Percentiles rank a stretch among this genome's conserved stretches.
phyloP scores from a whole-genome alignment of 2,888 invertebrate species.

The Rhyacophila evoluta region DNA sequence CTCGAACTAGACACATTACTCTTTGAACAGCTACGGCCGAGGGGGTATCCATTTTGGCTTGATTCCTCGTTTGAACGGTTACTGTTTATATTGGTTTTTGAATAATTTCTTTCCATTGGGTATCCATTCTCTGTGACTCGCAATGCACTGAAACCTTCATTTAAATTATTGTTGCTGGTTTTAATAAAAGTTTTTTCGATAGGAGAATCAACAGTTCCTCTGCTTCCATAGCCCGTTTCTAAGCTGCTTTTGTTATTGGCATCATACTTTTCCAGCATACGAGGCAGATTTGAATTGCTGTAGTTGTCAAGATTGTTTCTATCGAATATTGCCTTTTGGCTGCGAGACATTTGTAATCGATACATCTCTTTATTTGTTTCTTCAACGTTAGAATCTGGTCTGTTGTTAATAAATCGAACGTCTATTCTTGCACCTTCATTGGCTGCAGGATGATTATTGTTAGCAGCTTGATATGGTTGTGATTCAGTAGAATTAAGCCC shows the following conservation, averaged over 20 bases:
- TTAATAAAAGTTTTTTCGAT: slow-evolving; percentile 32
- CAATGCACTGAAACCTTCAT: slow-evolving; percentile 57
- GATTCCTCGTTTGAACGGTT: slow-evolving; percentile 58
- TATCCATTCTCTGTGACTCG: slow-evolving; percentile 63
- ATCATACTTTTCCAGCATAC: slow-evolving; percentile 50
- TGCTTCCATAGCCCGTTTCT: slow-evolving; percentile 17
- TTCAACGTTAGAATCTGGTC: slow-evolving; percentile 69
- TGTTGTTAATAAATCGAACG: slow-evolving; percentile 66
- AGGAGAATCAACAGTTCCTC: slow-evolving; percentile 14
- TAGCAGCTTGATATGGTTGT: slow-evolving; percentile 17
- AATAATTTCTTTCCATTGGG: slow-evolving; percentile 66
- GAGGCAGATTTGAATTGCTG: slow-evolving; percentile 53
- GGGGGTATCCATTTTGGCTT: slow-evolving; percentile 64
- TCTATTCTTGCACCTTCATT: slow-evolving; percentile 60
- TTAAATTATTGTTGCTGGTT: slow-evolving; percentile 34
- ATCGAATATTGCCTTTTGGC: slow-evolving; percentile 67
- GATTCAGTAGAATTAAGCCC: slow-evolving; percentile 65
- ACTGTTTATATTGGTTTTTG: slow-evolving; percentile 55
- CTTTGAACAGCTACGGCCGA: slow-evolving; percentile 66
- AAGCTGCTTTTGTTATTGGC: not conserved
- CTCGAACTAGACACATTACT: slow-evolving; percentile 67
- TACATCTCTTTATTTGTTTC: slow-evolving; percentile 71
- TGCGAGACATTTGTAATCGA: slow-evolving; percentile 67
- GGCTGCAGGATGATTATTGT: slow-evolving; percentile 35
- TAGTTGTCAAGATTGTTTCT: slow-evolving; percentile 65